These are phyloP conservation scores for Callyntrura guangdongensis DNA, from an alignment of 2,888 invertebrate species.

Conservation along the genomic window DNA sequence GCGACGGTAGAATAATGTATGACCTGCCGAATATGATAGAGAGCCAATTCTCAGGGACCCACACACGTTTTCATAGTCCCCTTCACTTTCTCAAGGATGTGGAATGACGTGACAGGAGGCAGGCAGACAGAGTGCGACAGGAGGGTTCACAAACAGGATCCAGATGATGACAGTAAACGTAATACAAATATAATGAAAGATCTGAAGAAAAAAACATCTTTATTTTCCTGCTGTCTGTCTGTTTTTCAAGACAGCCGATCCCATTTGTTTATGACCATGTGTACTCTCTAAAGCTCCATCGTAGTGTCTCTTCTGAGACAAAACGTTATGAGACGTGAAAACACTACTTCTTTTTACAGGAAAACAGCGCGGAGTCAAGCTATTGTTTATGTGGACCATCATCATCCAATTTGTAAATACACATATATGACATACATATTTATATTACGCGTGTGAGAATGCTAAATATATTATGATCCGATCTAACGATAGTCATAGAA, in stretches of 20 bases:
- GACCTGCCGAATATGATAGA: conserved; percentile 1
- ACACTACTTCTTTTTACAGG: not conserved
- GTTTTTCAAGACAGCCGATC: conserved; percentile 27
- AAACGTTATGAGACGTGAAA: not conserved
- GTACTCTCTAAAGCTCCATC: conserved; percentile 1
- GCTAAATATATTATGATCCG: conserved; percentile 39
- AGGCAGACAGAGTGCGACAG: conserved; percentile 21
- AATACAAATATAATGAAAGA: conserved; percentile 54
- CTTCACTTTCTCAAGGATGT: not conserved
- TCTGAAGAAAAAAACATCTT: conserved; percentile 18
- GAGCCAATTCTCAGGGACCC: not conserved
- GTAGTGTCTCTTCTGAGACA: conserved; percentile 6
- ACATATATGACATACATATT: not conserved
- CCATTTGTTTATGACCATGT: conserved; percentile 53
- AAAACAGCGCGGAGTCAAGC: conserved; percentile 3
- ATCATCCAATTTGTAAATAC: conserved; percentile 24
- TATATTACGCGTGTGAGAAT: not conserved
- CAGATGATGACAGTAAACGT: conserved; percentile 39
- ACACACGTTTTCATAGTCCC: not conserved
- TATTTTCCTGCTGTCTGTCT: conserved; percentile 14
- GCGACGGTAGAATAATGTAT: not conserved
- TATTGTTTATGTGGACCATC: conserved; percentile 42
- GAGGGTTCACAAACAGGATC: conserved; percentile 31
- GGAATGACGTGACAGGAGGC: conserved; percentile 22
- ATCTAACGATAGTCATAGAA: not conserved